A percentile compares a stretch with the other conserved stretches of the same genome.
phyloP scores from a whole-genome alignment of 2,113 vertebrate genomes.

The Megalops atlanticus region DNA sequence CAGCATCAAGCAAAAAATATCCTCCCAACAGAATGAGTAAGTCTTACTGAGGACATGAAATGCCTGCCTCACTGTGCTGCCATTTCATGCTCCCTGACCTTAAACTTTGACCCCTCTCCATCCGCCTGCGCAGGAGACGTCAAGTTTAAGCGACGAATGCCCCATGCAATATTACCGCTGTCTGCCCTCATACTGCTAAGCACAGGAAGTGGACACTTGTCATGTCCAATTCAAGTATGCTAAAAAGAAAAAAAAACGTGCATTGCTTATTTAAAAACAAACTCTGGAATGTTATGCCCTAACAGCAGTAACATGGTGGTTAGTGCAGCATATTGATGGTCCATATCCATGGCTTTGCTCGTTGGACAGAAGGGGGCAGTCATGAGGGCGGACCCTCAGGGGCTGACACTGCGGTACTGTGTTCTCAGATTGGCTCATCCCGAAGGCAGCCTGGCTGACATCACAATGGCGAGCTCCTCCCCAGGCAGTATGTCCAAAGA shows the following conservation, averaged over 20 bases:
- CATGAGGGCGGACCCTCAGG: not conserved
- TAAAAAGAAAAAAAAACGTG: conserved; percentile 4
- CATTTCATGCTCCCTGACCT: conserved; percentile 86
- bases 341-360: conserved; percentile 9
- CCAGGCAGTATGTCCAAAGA: conserved; percentile 69
- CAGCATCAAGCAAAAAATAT: conserved; percentile 99
- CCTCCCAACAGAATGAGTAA: conserved; percentile 95
- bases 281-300: not conserved
- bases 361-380: not conserved
- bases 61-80: conserved; percentile 74
- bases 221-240: not conserved
- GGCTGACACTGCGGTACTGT: conserved; percentile 52
- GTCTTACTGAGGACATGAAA: conserved; percentile 82
- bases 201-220: conserved; percentile 8
- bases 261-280: conserved; percentile 24
- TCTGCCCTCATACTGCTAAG: not conserved
- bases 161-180: conserved; percentile 19
- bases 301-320: conserved; percentile 6
- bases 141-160: conserved; percentile 80
- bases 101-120: conserved; percentile 81
- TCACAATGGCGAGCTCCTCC: conserved; percentile 85
- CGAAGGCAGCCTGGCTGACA: conserved; percentile 91
- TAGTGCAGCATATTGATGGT: not conserved
- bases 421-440: conserved; percentile 85
- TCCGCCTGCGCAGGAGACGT: conserved; percentile 76